Evolutionary conservation across 2,797 vertebrate species (phyloP).

Genomic region (Phalanger gymnotis): DNA sequence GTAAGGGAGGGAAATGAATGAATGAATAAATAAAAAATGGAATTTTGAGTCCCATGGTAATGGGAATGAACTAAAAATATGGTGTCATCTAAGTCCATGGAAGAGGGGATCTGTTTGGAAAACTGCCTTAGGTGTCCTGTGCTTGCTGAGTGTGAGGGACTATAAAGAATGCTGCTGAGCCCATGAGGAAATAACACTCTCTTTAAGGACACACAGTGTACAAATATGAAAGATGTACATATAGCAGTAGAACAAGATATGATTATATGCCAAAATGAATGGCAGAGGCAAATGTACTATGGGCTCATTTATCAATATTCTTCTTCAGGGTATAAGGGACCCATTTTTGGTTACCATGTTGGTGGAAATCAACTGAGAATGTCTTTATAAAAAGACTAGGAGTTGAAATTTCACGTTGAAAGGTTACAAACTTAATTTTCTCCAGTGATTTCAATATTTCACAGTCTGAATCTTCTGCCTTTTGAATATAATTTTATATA

Average conservation of each 20-base stretch:
- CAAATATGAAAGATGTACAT: background rate
- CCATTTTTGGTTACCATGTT: slow-evolving; percentile 68
- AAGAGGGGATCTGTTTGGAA: background rate
- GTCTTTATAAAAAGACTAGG: slow-evolving; percentile 62
- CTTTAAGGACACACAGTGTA: background rate
- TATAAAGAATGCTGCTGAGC: background rate
- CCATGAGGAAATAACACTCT: background rate
- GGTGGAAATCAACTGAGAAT: slow-evolving; percentile 58
- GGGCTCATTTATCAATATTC: slow-evolving; percentile 43
- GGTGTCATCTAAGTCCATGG: background rate
- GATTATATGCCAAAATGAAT: slow-evolving; percentile 26
- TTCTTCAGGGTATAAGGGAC: slow-evolving; percentile 55
- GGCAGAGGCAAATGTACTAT: slow-evolving; percentile 53
- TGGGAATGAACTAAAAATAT: background rate
- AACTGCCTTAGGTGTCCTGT: background rate
- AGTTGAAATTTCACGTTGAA: slow-evolving; percentile 64
- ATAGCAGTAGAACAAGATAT: slow-evolving; percentile 35
- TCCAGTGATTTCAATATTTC: slow-evolving; percentile 63
- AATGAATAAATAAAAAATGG: slow-evolving; percentile 9
- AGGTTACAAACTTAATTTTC: slow-evolving; percentile 67
- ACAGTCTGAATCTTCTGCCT: slow-evolving; percentile 60
- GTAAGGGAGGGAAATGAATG: slow-evolving; percentile 13
- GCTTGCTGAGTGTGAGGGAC: background rate
- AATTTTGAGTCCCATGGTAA: background rate
- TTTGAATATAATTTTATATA: slow-evolving; percentile 61